Evolutionary conservation across 2,888 invertebrate species (phyloP).

Genomic region (Chouioia cunea): DNA sequence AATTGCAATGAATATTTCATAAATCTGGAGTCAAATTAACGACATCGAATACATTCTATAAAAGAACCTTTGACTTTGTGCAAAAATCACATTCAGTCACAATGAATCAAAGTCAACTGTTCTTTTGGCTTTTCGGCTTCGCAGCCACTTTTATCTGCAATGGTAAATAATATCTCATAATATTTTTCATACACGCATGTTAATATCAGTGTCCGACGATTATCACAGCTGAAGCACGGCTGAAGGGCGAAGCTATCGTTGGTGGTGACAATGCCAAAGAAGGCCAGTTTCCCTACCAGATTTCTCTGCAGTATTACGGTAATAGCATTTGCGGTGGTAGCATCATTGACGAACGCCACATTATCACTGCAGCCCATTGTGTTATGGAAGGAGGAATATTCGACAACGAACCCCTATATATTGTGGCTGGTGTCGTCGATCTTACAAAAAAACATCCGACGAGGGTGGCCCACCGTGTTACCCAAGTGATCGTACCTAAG

Average conservation of each 20-base stretch:
- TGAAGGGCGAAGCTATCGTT: slow-evolving; percentile 13
- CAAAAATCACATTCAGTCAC: background rate
- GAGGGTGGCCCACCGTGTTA: background rate
- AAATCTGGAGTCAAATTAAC: background rate
- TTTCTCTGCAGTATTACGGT: background rate
- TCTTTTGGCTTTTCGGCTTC: background rate
- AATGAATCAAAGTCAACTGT: background rate
- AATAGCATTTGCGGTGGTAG: background rate
- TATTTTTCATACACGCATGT: background rate
- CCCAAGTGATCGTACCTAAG: background rate
- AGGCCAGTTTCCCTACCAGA: no score
- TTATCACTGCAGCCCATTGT: slow-evolving; percentile 13
- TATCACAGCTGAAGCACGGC: background rate
- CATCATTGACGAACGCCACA: background rate
- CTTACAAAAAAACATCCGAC: background rate
- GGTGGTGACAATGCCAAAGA: background rate
- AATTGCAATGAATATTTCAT: background rate
- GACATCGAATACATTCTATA: background rate
- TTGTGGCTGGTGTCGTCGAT: slow-evolving; percentile 8
- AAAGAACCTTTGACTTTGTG: background rate
- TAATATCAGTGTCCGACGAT: no score
- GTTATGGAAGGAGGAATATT: background rate
- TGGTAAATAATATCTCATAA: background rate
- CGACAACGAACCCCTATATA: background rate
- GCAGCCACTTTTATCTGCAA: background rate